These are phyloP conservation scores for Micropoecilia bifurca DNA, from an alignment of 2,797 vertebrate genomes.

Conservation along the genomic window DNA sequence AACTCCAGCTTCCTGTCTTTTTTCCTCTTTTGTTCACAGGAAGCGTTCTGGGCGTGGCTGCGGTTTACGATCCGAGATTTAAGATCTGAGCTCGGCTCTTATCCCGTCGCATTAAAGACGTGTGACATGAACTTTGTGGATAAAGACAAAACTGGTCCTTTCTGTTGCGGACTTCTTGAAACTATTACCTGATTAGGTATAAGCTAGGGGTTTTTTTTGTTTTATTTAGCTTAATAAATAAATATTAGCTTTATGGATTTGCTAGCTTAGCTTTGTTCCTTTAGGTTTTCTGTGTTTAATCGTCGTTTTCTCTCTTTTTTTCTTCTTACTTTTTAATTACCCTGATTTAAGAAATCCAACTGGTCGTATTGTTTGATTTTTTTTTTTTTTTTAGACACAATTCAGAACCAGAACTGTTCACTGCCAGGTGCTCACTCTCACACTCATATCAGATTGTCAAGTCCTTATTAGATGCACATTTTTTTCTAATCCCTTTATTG, in stretches of 20 bases:
- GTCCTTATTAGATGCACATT: constrained; percentile 52
- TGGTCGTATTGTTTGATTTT: no score
- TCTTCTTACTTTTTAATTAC: neutral
- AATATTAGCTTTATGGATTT: neutral
- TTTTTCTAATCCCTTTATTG: constrained; percentile 70
- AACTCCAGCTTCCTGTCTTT: constrained; percentile 32
- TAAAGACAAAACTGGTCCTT: neutral
- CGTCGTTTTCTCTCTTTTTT: neutral
- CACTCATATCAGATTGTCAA: constrained; percentile 66
- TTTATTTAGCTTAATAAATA: no score
- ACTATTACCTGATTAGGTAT: neutral
- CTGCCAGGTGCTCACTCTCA: constrained; percentile 38
- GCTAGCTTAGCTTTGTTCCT: neutral
- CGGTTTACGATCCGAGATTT: neutral
- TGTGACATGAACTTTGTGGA: neutral
- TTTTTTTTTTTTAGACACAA: neutral
- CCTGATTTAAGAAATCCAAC: constrained; percentile 4
- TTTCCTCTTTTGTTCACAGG: constrained; percentile 17
- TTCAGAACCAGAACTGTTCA: constrained; percentile 18
- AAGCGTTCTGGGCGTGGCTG: neutral
- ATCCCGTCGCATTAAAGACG: neutral
- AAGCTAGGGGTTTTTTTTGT: neutral
- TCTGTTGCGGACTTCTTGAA: neutral
- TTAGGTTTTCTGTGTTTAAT: neutral
- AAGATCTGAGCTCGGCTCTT: neutral